Conservation (phyloP, 2,888 invertebrate species). For the Trachelus stipa region DNA sequence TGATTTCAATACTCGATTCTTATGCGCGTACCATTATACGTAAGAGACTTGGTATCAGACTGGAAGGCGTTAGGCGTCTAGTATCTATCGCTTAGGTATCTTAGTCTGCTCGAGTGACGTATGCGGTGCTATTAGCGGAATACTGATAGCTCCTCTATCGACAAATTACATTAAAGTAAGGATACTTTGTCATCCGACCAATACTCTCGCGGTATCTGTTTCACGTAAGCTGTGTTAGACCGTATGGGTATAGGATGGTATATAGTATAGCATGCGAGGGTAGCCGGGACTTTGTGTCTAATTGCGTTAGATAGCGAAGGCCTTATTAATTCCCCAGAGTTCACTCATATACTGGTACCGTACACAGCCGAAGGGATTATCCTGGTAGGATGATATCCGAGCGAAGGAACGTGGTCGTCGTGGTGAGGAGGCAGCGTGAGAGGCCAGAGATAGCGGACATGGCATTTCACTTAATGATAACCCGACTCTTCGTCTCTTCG, state of each 20-base stretch:
- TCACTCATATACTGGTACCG: conserved; percentile 34
- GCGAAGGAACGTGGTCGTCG: conserved; percentile 16
- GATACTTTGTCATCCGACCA: conserved; percentile 33
- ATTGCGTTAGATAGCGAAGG: conserved; percentile 65
- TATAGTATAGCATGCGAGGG: conserved; percentile 8
- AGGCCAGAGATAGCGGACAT: conserved; percentile 62
- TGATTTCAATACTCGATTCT: not conserved
- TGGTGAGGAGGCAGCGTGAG: conserved; percentile 39
- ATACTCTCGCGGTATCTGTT: conserved; percentile 32
- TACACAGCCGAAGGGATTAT: conserved; percentile 46
- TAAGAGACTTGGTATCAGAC: not conserved
- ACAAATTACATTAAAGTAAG: conserved; percentile 46
- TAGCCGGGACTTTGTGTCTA: conserved; percentile 45
- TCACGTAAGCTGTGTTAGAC: conserved; percentile 8
- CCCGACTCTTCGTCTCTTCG: conserved; percentile 47
- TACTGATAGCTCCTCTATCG: conserved; percentile 38
- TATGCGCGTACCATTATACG: not conserved
- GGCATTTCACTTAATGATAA: conserved; percentile 68
- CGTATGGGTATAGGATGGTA: not conserved
- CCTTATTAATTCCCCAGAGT: conserved; percentile 63
- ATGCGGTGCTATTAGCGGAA: not conserved
- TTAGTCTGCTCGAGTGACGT: not conserved
- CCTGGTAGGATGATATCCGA: conserved; percentile 22
- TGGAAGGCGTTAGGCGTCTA: not conserved
- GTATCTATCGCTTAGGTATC: not conserved